These are phyloP conservation scores for Lamprologus callipterus DNA, from an alignment of 2,113 vertebrate genomes.

Conservation along the genomic window DNA sequence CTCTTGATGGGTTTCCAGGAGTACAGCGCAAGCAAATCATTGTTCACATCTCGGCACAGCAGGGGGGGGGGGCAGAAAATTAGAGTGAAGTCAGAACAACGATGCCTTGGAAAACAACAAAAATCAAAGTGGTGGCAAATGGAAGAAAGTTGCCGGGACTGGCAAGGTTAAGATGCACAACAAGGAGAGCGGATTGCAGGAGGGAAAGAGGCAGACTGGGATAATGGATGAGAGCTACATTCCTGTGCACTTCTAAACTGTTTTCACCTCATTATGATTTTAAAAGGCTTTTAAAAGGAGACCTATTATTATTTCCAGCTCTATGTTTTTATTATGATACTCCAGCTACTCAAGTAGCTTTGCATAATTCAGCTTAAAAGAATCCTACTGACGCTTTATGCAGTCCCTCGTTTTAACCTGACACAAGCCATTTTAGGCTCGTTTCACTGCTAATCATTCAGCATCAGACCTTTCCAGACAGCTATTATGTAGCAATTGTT, in stretches of 20 bases:
- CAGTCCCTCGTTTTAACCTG: not conserved
- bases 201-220: not conserved
- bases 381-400: not conserved
- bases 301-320: not conserved
- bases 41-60: slow-evolving; percentile 25
- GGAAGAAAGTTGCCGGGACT: not conserved
- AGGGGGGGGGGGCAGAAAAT: not conserved
- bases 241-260: not conserved
- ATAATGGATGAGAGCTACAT: not conserved
- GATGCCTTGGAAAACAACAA: not conserved
- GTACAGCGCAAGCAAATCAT: slow-evolving; percentile 43
- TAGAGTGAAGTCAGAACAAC: not conserved
- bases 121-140: not conserved
- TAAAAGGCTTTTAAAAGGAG: not conserved
- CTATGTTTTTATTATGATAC: not conserved
- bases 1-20: slow-evolving; percentile 37
- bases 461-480: not conserved
- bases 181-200: not conserved
- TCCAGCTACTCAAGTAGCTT: not conserved
- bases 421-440: not conserved
- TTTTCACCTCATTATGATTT: not conserved
- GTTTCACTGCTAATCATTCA: not conserved
- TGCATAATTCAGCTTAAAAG: not conserved
- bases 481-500: not conserved
- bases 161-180: not conserved